Evolutionary conservation across 2,797 vertebrate genomes (phyloP).

Genomic region (Coracias cyanogaster): DNA sequence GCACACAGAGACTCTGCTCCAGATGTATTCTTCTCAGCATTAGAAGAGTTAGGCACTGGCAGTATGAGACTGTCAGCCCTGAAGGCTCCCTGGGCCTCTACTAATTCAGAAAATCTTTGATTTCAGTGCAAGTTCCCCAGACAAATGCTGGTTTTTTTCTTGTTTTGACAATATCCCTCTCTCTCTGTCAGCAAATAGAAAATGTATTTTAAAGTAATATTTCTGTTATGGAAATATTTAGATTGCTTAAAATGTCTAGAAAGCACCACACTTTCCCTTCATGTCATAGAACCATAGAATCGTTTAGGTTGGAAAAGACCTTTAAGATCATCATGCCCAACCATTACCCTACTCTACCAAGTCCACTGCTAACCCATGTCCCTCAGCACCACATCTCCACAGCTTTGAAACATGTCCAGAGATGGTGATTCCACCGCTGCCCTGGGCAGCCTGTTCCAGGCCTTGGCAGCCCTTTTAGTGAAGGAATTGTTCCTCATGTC

Average conservation of each 20-base stretch:
- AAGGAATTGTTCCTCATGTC: too few relatives aligned
- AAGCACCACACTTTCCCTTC: not conserved
- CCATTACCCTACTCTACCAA: too few relatives aligned
- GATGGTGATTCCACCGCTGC: too few relatives aligned
- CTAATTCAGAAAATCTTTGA: not conserved
- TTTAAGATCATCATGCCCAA: too few relatives aligned
- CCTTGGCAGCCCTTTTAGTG: too few relatives aligned
- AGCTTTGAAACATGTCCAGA: too few relatives aligned
- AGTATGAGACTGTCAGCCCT: accelerated
- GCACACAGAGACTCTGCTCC: not conserved
- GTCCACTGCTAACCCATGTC: not conserved
- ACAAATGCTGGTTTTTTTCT: not conserved
- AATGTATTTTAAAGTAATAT: not conserved
- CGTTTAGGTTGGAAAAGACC: too few relatives aligned
- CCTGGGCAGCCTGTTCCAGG: too few relatives aligned
- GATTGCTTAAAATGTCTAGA: not conserved
- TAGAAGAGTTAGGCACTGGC: not conserved
- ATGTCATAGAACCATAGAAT: too few relatives aligned
- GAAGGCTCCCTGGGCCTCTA: not conserved
- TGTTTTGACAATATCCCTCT: not conserved
- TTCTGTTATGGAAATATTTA: not conserved
- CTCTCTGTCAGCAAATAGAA: not conserved
- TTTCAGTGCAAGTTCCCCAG: not conserved
- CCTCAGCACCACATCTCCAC: too few relatives aligned
- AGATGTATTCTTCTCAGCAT: not conserved